A percentile compares a stretch with the other conserved stretches of the same genome.
phyloP scores from a whole-genome alignment of 1,140 invertebrate genomes.

The Heliconius melpomene region DNA sequence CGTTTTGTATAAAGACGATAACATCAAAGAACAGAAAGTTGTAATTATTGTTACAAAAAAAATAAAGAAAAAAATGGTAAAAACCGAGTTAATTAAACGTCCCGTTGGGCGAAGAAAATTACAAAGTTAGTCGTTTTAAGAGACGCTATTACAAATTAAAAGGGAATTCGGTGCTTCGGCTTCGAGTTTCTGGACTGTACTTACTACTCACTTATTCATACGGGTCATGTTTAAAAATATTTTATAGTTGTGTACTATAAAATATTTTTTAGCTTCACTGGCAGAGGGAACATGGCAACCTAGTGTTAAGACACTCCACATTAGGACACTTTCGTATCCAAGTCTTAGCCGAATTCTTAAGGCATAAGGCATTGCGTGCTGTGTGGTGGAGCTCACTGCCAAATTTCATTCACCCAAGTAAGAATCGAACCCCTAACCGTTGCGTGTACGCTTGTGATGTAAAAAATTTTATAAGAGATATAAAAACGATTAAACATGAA shows the following conservation, averaged over 20 bases:
- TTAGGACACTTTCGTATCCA: too few relatives aligned
- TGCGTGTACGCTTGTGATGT: too few relatives aligned
- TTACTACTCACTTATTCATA: conserved; percentile 11
- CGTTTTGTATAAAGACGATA: conserved; percentile 34
- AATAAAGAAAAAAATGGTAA: conserved; percentile 49
- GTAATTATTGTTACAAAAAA: conserved; percentile 52
- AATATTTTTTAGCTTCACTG: too few relatives aligned
- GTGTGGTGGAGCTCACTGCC: too few relatives aligned
- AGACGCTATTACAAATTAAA: conserved; percentile 55
- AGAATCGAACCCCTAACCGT: too few relatives aligned
- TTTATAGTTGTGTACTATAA: background rate
- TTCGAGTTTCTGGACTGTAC: background rate
- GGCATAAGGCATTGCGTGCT: too few relatives aligned
- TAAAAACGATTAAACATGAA: too few relatives aligned
- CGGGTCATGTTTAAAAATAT: background rate
- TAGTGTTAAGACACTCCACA: too few relatives aligned
- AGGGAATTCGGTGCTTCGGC: conserved; percentile 28
- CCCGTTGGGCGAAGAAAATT: conserved; percentile 52
- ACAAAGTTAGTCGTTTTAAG: conserved; percentile 50
- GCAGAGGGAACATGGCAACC: too few relatives aligned
- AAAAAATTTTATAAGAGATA: too few relatives aligned
- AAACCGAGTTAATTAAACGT: conserved; percentile 56
- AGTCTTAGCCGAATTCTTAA: too few relatives aligned
- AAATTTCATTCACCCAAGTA: too few relatives aligned
- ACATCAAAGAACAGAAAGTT: conserved; percentile 55